Evolutionary conservation across 2,113 vertebrate species (phyloP).

Genomic region (Acrocephalus kingi): DNA sequence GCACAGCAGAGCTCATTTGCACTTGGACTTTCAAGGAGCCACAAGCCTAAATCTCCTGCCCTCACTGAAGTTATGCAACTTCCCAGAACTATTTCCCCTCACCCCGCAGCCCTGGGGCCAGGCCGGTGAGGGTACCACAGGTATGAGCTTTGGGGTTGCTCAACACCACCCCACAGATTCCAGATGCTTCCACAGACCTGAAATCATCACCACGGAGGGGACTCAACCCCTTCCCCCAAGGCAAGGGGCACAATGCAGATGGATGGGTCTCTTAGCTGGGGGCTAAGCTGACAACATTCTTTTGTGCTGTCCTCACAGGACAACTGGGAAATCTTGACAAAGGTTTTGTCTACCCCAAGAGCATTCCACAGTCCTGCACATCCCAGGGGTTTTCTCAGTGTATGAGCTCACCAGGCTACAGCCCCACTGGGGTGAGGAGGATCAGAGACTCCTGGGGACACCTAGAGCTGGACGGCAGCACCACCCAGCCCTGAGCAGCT

Average conservation of each 20-base stretch:
- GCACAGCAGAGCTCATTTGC: background rate
- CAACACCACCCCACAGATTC: background rate
- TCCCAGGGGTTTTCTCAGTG: rapidly evolving
- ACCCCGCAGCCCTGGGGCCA: background rate
- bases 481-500: background rate
- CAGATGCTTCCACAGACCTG: background rate
- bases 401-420: background rate
- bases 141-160: background rate
- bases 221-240: background rate
- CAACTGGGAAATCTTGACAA: background rate
- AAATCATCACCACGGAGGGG: background rate
- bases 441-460: rapidly evolving
- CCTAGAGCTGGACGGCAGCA: background rate
- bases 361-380: background rate
- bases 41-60: background rate
- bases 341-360: background rate
- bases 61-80: background rate
- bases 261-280: background rate
- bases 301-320: background rate
- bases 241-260: background rate
- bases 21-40: background rate
- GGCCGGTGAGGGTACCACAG: background rate
- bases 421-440: background rate
- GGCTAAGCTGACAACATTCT: background rate
- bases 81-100: background rate